Evolutionary conservation across 2,888 invertebrate genomes (phyloP).

Genomic region (Aphrophora alni): DNA sequence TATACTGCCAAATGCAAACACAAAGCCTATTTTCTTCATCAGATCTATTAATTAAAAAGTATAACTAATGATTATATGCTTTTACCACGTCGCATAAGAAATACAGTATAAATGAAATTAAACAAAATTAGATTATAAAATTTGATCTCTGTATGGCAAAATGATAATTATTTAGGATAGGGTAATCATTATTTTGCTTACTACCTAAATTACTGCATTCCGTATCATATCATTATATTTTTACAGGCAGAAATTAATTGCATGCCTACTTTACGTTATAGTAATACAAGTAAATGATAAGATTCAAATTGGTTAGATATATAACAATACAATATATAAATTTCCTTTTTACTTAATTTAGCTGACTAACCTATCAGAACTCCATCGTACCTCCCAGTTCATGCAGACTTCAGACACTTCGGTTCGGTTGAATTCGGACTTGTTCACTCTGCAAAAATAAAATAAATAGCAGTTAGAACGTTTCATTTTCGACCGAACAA

Average conservation of each 20-base stretch:
- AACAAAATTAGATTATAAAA: no score
- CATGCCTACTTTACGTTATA: not conserved
- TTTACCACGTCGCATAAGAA: no score
- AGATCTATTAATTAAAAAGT: no score
- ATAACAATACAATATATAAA: not conserved
- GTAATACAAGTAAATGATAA: not conserved
- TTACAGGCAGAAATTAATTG: not conserved
- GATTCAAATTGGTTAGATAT: not conserved
- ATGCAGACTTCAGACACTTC: not conserved
- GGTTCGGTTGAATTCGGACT: not conserved
- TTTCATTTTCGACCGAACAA: not conserved
- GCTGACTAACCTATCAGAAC: constrained; percentile 2
- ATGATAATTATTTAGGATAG: not conserved
- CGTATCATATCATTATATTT: not conserved
- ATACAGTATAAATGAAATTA: no score
- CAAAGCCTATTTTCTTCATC: not conserved
- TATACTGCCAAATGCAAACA: not conserved
- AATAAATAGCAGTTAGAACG: not conserved
- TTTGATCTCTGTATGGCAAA: no score
- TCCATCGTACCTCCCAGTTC: constrained; percentile 2
- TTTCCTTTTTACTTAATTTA: not conserved
- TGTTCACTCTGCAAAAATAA: not conserved
- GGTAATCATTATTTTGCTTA: not conserved
- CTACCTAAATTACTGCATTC: not conserved
- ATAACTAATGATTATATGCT: no score